A percentile compares a stretch with the other conserved stretches of the same genome.
Conservation (phyloP, 2,888 invertebrate genomes). For the Dryobota labecula region DNA sequence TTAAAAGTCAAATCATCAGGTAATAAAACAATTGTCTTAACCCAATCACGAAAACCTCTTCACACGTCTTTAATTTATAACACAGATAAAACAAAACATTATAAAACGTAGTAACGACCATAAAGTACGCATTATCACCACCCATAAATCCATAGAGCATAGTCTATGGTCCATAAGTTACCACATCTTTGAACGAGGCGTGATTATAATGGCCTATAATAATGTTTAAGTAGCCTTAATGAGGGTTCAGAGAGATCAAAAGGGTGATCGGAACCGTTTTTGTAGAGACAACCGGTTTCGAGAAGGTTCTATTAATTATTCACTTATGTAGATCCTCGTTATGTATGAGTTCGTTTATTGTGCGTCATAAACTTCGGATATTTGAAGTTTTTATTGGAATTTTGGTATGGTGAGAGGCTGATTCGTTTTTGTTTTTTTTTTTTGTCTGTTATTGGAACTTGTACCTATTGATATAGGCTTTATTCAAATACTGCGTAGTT, state of each 20-base stretch:
- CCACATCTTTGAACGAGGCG: conserved; percentile 65
- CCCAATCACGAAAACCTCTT: conserved; percentile 39
- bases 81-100: conserved; percentile 51
- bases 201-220: conserved; percentile 84
- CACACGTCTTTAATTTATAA: conserved; percentile 53
- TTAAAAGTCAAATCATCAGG: neutral
- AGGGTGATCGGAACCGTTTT: conserved; percentile 70
- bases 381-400: conserved; percentile 44
- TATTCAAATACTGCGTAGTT: neutral
- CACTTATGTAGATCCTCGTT: conserved; percentile 50
- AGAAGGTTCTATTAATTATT: conserved; percentile 69
- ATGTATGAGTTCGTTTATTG: conserved; percentile 45
- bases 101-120: conserved; percentile 51
- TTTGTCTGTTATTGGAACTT: neutral
- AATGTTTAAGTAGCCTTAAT: conserved; percentile 85
- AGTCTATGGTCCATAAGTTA: conserved; percentile 54
- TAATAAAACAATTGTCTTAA: conserved; percentile 44
- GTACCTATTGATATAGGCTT: neutral
- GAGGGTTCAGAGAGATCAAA: conserved; percentile 73
- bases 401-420: conserved; percentile 18
- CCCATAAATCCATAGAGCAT: conserved; percentile 55
- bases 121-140: conserved; percentile 62
- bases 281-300: conserved; percentile 71
- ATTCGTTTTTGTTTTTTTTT: conserved; percentile 13
- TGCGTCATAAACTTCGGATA: conserved; percentile 40